Base-by-base conservation (phyloP, 2,888 invertebrate species). In the Liopterus haemorrhoidalis region DNA sequence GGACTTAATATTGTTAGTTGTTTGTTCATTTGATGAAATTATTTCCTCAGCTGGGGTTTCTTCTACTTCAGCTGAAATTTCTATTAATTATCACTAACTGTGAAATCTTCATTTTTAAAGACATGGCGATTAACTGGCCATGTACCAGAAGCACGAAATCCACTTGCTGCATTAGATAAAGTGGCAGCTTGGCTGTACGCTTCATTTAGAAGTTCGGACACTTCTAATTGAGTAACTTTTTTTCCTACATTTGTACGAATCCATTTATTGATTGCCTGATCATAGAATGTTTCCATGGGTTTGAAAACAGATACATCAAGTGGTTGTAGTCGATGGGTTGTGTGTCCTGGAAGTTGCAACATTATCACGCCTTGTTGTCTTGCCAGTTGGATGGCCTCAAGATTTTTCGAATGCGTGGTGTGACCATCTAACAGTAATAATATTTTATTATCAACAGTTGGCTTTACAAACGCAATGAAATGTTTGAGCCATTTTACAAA, bases 341-440 rank as follows among this genome's bases (percentile, higher is more conserved):
- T 39, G 19, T 28, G 39, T 16, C 28, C 39, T 27, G 39, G 39
- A 18, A 39, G 16, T 39, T 39, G 39, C 39, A 39, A 39, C 28
- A 39, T 8, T 15, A 33, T 33, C 25, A 39, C 28, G 15, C 39
- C 39, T 28, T 39, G 25, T 16, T 28, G 25, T 16, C 28, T 20
- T 28, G 39, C 39, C 28, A 39, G 28, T 39, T 39, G 27, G 18
- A 39, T 28, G n/a, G 39, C 16, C 28, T 39, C 39, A 18, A 28
- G 28, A 28, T 39, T 39, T 19, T 39, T 39, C 8, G 39, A 18
- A 39, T 39, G 19, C n/a, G n/a, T n/a, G n/a, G n/a, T n/a, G n/a
- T n/a, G n/a, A n/a, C n/a, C n/a, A n/a, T n/a, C n/a, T n/a, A n/a
- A n/a, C n/a, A n/a, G n/a, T n/a, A n/a, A n/a, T n/a, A n/a, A n/a